phyloP scores from a whole-genome alignment of 1,140 invertebrate species.

The Sycophila sp. region DNA sequence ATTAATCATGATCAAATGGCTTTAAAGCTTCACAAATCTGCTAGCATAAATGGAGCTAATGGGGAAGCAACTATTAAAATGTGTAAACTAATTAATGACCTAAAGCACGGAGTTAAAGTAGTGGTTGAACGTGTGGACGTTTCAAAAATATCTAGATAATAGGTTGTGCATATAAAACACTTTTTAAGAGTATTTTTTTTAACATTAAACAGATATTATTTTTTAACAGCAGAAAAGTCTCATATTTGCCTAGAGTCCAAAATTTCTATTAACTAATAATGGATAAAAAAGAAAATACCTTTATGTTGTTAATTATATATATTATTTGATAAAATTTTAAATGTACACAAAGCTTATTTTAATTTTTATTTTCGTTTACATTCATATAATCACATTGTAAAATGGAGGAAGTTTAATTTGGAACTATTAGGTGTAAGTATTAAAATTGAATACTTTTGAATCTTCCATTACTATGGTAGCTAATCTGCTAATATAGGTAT shows the following conservation, averaged over 20 bases:
- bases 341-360: slow-evolving; percentile 4
- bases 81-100: slow-evolving; percentile 58
- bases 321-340: neutral
- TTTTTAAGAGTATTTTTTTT: slow-evolving; percentile 35
- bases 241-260: neutral
- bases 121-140: slow-evolving; percentile 55
- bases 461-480: slow-evolving; percentile 28
- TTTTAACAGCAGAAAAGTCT: slow-evolving; percentile 12
- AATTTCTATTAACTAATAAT: slow-evolving; percentile 25
- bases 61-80: slow-evolving; percentile 49
- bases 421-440: slow-evolving; percentile 5
- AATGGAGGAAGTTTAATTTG: slow-evolving; percentile 3
- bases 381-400: too few relatives aligned
- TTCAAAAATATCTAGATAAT: slow-evolving; percentile 47
- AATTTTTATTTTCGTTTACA: too few relatives aligned
- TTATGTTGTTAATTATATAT: slow-evolving; percentile 30
- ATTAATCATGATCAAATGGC: slow-evolving; percentile 8
- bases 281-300: slow-evolving; percentile 8
- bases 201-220: slow-evolving; percentile 16
- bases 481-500: slow-evolving; percentile 15
- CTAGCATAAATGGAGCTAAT: slow-evolving; percentile 1
- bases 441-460: slow-evolving; percentile 8
- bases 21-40: slow-evolving; percentile 10
- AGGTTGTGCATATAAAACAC: slow-evolving; percentile 29
- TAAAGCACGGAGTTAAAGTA: slow-evolving; percentile 56